Conservation (phyloP, 1,140 invertebrate species). For the Trichogramma pretiosum region DNA sequence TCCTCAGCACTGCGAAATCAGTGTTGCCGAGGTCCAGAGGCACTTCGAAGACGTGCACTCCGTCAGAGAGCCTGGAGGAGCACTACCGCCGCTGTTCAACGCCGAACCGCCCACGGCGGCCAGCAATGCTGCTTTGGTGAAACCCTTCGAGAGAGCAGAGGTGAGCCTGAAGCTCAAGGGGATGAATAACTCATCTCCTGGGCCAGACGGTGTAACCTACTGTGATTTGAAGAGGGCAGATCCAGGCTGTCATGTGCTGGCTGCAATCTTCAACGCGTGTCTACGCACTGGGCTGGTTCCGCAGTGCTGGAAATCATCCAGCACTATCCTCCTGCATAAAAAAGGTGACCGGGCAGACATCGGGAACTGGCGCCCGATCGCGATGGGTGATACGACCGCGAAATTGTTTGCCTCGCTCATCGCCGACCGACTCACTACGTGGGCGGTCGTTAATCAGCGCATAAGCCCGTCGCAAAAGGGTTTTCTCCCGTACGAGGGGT, state of each 20-base stretch:
- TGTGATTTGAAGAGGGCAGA: background rate
- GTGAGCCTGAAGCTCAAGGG: background rate
- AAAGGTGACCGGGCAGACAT: conserved; percentile 23
- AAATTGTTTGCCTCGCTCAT: conserved; percentile 31
- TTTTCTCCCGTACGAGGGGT: conserved; percentile 29
- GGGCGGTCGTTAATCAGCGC: background rate
- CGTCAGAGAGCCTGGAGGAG: background rate
- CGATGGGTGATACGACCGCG: conserved; percentile 24
- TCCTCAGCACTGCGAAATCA: background rate
- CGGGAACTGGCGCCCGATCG: conserved; percentile 32
- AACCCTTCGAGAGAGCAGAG: background rate
- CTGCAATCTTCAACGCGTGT: background rate
- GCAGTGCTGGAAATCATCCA: conserved; percentile 14
- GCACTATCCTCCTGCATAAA: conserved; percentile 32
- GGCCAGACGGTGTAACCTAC: background rate
- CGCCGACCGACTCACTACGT: conserved; percentile 11
- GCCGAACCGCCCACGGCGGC: background rate
- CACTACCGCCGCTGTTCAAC: background rate
- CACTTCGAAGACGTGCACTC: background rate
- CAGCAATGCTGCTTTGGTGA: background rate
- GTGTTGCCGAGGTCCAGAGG: background rate
- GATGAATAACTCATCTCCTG: background rate
- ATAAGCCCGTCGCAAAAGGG: conserved; percentile 25
- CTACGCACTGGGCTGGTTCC: background rate
- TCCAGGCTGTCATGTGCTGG: background rate